These are phyloP conservation scores for Aleadryas rufinucha DNA, from an alignment of 2,113 vertebrate species.

Conservation along the genomic window DNA sequence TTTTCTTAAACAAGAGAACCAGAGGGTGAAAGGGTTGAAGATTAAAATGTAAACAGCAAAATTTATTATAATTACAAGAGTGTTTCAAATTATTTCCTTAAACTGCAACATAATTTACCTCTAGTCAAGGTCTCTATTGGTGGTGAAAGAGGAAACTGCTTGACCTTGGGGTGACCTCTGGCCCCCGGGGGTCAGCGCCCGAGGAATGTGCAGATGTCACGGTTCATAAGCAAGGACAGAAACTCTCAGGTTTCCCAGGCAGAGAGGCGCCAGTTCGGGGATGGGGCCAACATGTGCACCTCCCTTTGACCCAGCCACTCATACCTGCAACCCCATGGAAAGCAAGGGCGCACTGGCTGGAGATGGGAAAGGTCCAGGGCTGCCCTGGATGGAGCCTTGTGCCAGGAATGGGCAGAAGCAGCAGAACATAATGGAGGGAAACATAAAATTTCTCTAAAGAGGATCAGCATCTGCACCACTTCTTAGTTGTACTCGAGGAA, in stretches of 20 bases:
- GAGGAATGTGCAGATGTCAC: constrained; percentile 87
- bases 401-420: background rate
- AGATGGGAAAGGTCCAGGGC: background rate
- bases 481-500: background rate
- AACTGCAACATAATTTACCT: constrained; percentile 75
- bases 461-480: background rate
- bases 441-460: background rate
- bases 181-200: constrained; percentile 80
- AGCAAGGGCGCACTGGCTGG: background rate
- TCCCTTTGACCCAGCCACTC: constrained; percentile 67
- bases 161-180: constrained; percentile 78
- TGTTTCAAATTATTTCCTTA: constrained; percentile 80
- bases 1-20: constrained; percentile 50
- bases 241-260: constrained; percentile 81
- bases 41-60: constrained; percentile 81
- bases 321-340: constrained; percentile 58
- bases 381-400: background rate
- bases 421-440: background rate
- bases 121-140: constrained; percentile 75
- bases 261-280: constrained; percentile 79
- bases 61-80: constrained; percentile 82
- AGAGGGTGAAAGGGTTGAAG: constrained; percentile 73
- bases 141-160: constrained; percentile 82
- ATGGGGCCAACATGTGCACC: constrained; percentile 74
- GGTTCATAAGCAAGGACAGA: constrained; percentile 77